These are phyloP conservation scores for Acheta domesticus DNA, from an alignment of 2,888 invertebrate species.

Conservation along the genomic window DNA sequence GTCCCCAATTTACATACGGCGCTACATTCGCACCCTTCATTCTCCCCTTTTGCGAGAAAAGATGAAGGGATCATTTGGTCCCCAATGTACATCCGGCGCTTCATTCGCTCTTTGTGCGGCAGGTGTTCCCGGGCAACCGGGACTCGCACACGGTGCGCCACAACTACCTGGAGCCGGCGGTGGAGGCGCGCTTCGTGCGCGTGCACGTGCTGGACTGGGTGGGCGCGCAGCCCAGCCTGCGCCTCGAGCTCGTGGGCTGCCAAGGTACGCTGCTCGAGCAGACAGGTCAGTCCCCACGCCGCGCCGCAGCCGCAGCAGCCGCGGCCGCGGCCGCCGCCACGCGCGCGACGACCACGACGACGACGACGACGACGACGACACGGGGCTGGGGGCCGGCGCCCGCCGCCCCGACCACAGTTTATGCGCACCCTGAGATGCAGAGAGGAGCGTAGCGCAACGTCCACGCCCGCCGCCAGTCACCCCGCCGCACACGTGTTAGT, in stretches of 20 bases:
- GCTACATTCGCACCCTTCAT: too few species aligned
- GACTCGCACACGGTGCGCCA: conserved; percentile 23
- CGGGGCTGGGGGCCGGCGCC: background rate
- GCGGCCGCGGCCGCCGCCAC: background rate
- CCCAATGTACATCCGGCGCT: too few species aligned
- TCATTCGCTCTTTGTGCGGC: too few species aligned
- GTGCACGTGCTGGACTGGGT: conserved; percentile 24
- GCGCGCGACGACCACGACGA: background rate
- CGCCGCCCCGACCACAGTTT: background rate
- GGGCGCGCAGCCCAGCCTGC: conserved; percentile 22
- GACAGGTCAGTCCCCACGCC: background rate
- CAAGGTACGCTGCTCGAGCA: conserved; percentile 20
- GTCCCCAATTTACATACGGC: too few species aligned
- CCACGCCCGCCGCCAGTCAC: too few species aligned
- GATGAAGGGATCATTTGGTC: too few species aligned
- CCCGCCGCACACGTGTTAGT: too few species aligned
- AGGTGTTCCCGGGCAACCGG: conserved; percentile 25
- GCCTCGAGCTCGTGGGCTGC: conserved; percentile 25
- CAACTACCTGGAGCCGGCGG: conserved; percentile 24
- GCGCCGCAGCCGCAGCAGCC: background rate
- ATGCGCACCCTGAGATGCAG: too few species aligned
- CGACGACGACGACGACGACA: background rate
- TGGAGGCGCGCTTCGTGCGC: conserved; percentile 21
- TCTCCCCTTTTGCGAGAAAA: too few species aligned
- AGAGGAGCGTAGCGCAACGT: too few species aligned